Percentiles rank a stretch among this genome's conserved stretches.
Evolutionary conservation across 2,888 invertebrate species (phyloP).

Genomic region (Aphidius colemani): DNA sequence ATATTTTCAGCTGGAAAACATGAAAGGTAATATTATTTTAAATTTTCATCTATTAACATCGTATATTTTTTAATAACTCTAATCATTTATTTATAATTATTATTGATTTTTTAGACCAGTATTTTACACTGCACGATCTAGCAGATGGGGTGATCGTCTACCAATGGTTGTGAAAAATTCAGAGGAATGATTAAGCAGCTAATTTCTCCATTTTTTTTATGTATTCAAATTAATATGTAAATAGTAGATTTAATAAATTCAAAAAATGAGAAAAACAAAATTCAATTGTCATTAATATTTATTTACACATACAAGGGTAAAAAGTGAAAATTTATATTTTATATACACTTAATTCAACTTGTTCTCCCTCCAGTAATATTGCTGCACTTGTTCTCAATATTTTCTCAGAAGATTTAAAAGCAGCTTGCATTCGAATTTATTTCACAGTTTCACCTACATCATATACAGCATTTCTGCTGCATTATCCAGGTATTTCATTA

Average conservation of each 20-base stretch:
- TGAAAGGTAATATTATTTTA: conserved; percentile 67
- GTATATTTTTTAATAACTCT: not conserved
- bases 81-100: conserved; percentile 16
- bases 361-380: conserved; percentile 22
- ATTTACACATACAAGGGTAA: not conserved
- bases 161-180: conserved; percentile 64
- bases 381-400: conserved; percentile 6
- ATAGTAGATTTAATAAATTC: too few species aligned
- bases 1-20: conserved; percentile 77
- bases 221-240: not conserved
- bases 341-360: not conserved
- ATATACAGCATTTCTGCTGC: conserved; percentile 40
- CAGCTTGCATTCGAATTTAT: conserved; percentile 30
- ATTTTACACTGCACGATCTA: conserved; percentile 74
- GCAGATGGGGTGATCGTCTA: conserved; percentile 80
- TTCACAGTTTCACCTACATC: conserved; percentile 40
- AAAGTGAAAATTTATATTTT: conserved; percentile 20
- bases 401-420: conserved; percentile 43
- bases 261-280: not conserved
- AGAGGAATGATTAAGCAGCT: conserved; percentile 23
- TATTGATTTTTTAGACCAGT: conserved; percentile 61
- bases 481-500: conserved; percentile 36
- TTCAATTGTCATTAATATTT: not conserved
- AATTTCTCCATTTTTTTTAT: conserved; percentile 5
- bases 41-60: conserved; percentile 8